phyloP scores from a whole-genome alignment of 2,113 vertebrate species.

The Poeciliopsis prolifica region DNA sequence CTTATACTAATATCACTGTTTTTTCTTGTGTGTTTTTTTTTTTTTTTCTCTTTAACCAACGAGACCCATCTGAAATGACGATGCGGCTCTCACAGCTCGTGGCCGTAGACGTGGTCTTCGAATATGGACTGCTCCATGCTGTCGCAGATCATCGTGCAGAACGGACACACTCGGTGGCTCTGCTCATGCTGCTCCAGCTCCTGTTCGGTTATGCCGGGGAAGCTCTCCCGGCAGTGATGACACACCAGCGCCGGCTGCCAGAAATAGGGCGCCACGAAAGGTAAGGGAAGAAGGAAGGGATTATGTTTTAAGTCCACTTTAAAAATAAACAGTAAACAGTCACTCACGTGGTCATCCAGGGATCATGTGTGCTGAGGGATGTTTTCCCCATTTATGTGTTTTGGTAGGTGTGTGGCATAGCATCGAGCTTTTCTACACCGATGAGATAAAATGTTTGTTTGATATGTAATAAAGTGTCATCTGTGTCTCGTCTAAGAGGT shows the following conservation, averaged over 20 bases:
- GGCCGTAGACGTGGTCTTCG: slow-evolving; percentile 80
- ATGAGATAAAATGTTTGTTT: neutral
- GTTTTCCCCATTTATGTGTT: neutral
- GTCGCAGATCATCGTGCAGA: slow-evolving; percentile 78
- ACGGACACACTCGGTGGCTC: slow-evolving; percentile 77
- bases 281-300: slow-evolving; percentile 47
- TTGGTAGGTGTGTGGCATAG: neutral
- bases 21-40: too few species aligned
- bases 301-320: slow-evolving; percentile 42
- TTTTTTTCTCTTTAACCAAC: neutral
- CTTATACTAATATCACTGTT: neutral
- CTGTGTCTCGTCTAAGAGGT: neutral
- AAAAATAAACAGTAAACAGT: slow-evolving; percentile 58
- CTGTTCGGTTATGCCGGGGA: slow-evolving; percentile 69
- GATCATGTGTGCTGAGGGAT: neutral
- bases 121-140: slow-evolving; percentile 72
- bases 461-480: neutral
- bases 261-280: slow-evolving; percentile 26
- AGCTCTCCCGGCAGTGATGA: slow-evolving; percentile 71
- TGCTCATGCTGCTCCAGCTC: slow-evolving; percentile 77
- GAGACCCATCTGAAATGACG: neutral
- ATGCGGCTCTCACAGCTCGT: slow-evolving; percentile 46
- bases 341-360: neutral
- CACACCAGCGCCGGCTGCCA: slow-evolving; percentile 61
- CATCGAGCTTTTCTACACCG: neutral